Conservation (phyloP, 2,888 invertebrate species). For the Spodoptera picta region DNA sequence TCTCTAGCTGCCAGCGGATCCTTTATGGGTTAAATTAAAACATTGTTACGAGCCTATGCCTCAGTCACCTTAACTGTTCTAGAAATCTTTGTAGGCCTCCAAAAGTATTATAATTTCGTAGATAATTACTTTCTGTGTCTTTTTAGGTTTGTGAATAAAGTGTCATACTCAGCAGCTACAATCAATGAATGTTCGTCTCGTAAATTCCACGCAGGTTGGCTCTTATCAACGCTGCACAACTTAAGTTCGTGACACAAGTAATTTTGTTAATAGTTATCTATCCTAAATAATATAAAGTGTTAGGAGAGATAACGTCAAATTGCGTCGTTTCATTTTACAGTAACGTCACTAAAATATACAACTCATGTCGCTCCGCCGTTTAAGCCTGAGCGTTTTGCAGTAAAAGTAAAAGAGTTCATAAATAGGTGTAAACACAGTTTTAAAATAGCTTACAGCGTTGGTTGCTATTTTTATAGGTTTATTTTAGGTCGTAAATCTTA, state of each 20-base stretch:
- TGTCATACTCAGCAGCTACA: constrained; percentile 14
- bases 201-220: constrained; percentile 17
- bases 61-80: constrained; percentile 41
- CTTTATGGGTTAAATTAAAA: constrained; percentile 69
- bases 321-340: constrained; percentile 18
- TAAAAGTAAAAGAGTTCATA: constrained; percentile 16
- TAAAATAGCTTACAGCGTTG: constrained; percentile 7
- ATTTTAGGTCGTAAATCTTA: constrained; percentile 34
- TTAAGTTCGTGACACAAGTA: constrained; percentile 42
- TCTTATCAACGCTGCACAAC: constrained; percentile 32
- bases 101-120: constrained; percentile 27
- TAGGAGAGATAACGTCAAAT: constrained; percentile 41
- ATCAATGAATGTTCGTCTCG: constrained; percentile 29
- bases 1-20: constrained; percentile 60
- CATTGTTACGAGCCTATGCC: constrained; percentile 60
- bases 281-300: constrained; percentile 36
- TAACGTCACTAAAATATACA: constrained; percentile 22
- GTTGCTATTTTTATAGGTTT: constrained; percentile 26
- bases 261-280: constrained; percentile 45
- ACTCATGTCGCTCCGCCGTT: constrained; percentile 7
- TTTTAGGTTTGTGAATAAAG: constrained; percentile 19
- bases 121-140: constrained; percentile 30
- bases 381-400: constrained; percentile 5
- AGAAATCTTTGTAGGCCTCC: constrained; percentile 24
- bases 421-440: constrained; percentile 18